Evolutionary conservation across 1,140 invertebrate genomes (phyloP).

Genomic region (Papilio glaucus): DNA sequence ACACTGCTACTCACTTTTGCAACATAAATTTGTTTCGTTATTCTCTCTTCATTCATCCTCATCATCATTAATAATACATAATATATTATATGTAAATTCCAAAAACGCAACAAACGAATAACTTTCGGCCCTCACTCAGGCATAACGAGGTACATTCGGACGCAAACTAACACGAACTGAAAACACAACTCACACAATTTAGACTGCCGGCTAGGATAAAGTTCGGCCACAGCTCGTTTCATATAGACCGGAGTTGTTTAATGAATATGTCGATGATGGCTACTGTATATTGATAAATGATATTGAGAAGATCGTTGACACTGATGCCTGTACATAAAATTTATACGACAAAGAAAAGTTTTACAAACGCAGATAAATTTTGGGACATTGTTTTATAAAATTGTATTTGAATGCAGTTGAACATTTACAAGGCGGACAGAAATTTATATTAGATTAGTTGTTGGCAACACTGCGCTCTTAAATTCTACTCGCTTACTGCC

Average conservation of each 20-base stretch:
- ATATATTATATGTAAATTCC: background rate
- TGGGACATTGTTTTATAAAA: too few species aligned
- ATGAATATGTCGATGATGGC: background rate
- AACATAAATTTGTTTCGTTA: too few species aligned
- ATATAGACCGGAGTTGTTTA: background rate
- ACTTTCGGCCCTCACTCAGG: background rate
- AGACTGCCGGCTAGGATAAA: background rate
- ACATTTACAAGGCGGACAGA: too few species aligned
- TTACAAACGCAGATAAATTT: too few species aligned
- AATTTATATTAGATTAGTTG: too few species aligned
- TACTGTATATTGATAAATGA: background rate
- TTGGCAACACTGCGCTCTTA: too few species aligned
- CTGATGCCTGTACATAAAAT: too few species aligned
- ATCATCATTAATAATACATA: background rate
- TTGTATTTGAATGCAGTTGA: too few species aligned
- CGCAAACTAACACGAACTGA: conserved; percentile 7
- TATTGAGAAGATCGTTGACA: background rate
- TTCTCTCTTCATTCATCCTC: too few species aligned
- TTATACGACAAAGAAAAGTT: too few species aligned
- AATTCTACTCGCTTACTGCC: too few species aligned
- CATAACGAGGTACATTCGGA: conserved; percentile 15
- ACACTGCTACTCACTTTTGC: too few species aligned
- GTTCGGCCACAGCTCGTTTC: background rate
- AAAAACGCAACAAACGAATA: conserved; percentile 17
- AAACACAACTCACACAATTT: background rate